A percentile compares a stretch with the other conserved stretches of the same genome.
These are phyloP conservation scores for Syndactyla subalaris DNA, from an alignment of 2,797 vertebrate genomes.

Conservation along the genomic window DNA sequence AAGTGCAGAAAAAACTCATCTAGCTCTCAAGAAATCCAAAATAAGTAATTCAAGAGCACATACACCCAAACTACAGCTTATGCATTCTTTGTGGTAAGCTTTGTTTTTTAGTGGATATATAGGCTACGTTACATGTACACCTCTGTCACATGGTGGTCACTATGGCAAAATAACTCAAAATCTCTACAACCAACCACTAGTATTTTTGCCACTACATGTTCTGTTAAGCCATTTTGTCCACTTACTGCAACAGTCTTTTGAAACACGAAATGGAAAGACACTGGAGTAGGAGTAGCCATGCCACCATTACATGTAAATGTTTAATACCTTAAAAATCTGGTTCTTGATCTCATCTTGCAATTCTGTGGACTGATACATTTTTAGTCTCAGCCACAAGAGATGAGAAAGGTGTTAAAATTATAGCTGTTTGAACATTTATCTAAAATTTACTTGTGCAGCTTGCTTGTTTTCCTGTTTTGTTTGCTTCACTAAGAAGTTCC, in stretches of 20 bases:
- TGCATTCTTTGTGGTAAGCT: neutral
- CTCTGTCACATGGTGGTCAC: neutral
- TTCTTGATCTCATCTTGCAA: neutral
- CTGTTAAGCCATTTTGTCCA: neutral
- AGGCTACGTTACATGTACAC: neutral
- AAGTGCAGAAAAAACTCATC: conserved; percentile 62
- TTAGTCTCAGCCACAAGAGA: neutral
- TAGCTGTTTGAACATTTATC: neutral
- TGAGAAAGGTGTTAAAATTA: neutral
- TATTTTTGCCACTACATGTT: neutral
- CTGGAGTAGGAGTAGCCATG: neutral
- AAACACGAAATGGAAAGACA: neutral
- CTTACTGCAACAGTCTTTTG: neutral
- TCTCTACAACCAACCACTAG: fast-evolving
- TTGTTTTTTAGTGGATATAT: neutral
- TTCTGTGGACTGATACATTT: neutral
- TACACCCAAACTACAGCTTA: conserved; percentile 18
- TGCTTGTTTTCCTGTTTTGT: neutral
- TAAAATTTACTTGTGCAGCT: neutral
- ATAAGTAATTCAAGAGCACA: conserved; percentile 38
- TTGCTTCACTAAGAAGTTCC: neutral
- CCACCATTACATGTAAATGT: neutral
- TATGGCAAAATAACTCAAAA: neutral
- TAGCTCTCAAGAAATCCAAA: conserved; percentile 54
- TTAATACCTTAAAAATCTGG: neutral